Evolutionary conservation across 2,888 invertebrate species (phyloP).

Genomic region (Arge pagana): DNA sequence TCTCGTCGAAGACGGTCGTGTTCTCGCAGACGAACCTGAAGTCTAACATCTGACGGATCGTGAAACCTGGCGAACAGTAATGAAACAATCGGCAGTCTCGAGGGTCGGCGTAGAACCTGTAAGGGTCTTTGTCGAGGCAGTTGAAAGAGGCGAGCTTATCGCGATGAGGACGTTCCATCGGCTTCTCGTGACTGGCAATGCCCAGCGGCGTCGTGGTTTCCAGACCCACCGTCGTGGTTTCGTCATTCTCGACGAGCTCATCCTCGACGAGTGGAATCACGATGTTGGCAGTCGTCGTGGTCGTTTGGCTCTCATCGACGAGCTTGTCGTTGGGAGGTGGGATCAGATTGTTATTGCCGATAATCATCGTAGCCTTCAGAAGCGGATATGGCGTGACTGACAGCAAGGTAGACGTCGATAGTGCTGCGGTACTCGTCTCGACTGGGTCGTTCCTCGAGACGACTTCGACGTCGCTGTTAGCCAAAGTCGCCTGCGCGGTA

Average conservation of each 20-base stretch:
- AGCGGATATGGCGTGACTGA: constrained; percentile 39
- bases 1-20: constrained; percentile 63
- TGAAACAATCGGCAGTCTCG: constrained; percentile 66
- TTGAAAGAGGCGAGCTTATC: constrained; percentile 54
- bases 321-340: not conserved
- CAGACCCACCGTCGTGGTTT: constrained; percentile 4
- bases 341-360: not conserved
- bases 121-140: constrained; percentile 62
- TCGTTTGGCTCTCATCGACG: not conserved
- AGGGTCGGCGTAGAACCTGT: constrained; percentile 64
- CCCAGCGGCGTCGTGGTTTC: constrained; percentile 29
- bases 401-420: too few species aligned
- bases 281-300: constrained; percentile 8
- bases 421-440: not conserved
- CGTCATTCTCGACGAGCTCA: not conserved
- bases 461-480: not conserved
- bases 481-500: not conserved
- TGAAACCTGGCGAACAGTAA: constrained; percentile 66
- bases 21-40: constrained; percentile 66
- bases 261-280: not conserved
- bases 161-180: constrained; percentile 22
- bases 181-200: constrained; percentile 18
- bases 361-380: constrained; percentile 21
- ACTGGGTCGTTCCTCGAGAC: not conserved
- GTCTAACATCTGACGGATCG: constrained; percentile 62